Evolutionary conservation across 1,140 invertebrate species (phyloP).

Genomic region (Amyelois transitella): DNA sequence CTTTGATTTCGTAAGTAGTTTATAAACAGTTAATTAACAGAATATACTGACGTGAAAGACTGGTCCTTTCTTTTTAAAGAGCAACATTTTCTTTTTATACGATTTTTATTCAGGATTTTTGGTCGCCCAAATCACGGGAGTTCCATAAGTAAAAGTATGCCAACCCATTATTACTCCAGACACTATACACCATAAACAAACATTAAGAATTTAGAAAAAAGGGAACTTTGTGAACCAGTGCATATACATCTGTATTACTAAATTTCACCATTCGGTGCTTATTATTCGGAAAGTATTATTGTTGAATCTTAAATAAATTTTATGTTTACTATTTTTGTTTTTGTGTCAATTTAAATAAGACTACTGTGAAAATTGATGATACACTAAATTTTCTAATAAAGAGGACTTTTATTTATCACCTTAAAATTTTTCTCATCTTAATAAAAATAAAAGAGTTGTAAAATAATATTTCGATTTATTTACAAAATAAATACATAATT

Average conservation of each 20-base stretch:
- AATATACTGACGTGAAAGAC: slow-evolving; percentile 20
- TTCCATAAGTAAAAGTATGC: too few relatives aligned
- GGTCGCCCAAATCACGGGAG: neutral
- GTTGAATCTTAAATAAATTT: slow-evolving; percentile 40
- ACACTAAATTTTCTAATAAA: slow-evolving; percentile 66
- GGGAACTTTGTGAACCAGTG: too few relatives aligned
- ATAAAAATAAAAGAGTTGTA: neutral
- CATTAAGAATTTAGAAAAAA: neutral
- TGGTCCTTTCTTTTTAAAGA: slow-evolving; percentile 15
- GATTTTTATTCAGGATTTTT: neutral
- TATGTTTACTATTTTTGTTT: slow-evolving; percentile 41
- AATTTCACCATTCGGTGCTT: slow-evolving; percentile 37
- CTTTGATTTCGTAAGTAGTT: neutral
- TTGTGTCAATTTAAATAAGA: slow-evolving; percentile 33
- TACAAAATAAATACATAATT: slow-evolving; percentile 18
- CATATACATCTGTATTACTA: slow-evolving; percentile 4
- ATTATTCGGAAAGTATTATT: slow-evolving; percentile 41
- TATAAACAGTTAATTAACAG: neutral
- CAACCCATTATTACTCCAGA: too few relatives aligned
- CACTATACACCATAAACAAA: neutral
- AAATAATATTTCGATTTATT: slow-evolving; percentile 17
- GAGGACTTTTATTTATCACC: slow-evolving; percentile 40
- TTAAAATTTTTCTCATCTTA: neutral
- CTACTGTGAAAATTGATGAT: slow-evolving; percentile 61
- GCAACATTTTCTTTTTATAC: neutral